A percentile compares a stretch with the other conserved stretches of the same genome.
Evolutionary conservation across 2,888 invertebrate genomes (phyloP).

Genomic region (Apodemia mormo): DNA sequence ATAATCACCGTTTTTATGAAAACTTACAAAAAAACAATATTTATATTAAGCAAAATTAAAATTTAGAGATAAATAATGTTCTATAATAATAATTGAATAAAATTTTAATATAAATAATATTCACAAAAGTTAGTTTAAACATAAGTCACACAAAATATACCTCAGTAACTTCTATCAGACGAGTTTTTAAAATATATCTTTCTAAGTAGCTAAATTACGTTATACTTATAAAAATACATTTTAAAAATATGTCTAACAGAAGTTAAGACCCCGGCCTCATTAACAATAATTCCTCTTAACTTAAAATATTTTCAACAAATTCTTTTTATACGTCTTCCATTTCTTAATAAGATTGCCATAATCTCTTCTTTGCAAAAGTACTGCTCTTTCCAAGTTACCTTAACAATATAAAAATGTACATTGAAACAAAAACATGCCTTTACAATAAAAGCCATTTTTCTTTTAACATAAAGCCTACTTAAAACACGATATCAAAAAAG

Average conservation of each 20-base stretch:
- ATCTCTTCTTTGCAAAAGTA: neutral
- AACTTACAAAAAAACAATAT: too few relatives aligned
- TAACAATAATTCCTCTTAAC: neutral
- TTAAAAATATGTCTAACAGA: neutral
- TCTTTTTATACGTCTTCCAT: neutral
- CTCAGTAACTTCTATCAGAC: too few relatives aligned
- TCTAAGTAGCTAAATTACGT: too few relatives aligned
- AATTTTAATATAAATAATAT: too few relatives aligned
- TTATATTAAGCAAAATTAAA: too few relatives aligned
- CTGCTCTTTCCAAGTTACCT: neutral
- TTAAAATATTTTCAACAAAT: neutral
- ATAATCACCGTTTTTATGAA: too few relatives aligned
- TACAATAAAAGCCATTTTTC: neutral
- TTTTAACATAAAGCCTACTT: constrained; percentile 7
- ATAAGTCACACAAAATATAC: too few relatives aligned
- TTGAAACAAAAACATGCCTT: constrained; percentile 2
- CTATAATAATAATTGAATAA: too few relatives aligned
- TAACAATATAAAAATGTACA: constrained; percentile 1
- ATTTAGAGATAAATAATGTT: too few relatives aligned
- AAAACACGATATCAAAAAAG: constrained; percentile 13
- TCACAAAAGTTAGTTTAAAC: too few relatives aligned
- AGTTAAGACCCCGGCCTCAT: neutral
- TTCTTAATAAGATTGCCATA: neutral
- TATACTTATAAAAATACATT: neutral
- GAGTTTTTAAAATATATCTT: too few relatives aligned